Conservation (phyloP, 53 echinoderm and acorn worm genomes). For the Holothuria leucospilota region DNA sequence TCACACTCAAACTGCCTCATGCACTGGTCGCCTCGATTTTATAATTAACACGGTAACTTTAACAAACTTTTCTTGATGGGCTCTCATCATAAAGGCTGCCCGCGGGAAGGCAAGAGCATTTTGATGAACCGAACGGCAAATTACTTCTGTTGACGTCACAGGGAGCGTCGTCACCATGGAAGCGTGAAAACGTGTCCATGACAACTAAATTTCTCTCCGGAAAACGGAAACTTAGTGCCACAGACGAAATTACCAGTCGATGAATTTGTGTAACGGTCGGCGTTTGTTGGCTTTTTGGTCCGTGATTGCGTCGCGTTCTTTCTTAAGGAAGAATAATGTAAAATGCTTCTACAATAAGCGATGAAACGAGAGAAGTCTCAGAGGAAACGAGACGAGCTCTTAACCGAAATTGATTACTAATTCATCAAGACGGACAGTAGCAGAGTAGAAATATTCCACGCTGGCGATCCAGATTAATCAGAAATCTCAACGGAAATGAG, state of each 20-base stretch:
- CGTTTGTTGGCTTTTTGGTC: background rate
- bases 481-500: too few relatives aligned
- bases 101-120: slow-evolving; percentile 4
- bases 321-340: too few relatives aligned
- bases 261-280: background rate
- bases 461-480: too few relatives aligned
- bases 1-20: too few relatives aligned
- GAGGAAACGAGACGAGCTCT: too few relatives aligned
- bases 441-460: too few relatives aligned
- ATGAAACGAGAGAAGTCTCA: too few relatives aligned
- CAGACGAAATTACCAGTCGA: slow-evolving; percentile 21
- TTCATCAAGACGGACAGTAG: too few relatives aligned
- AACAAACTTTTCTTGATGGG: slow-evolving; percentile 18
- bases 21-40: too few relatives aligned
- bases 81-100: background rate
- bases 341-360: too few relatives aligned
- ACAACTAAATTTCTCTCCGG: slow-evolving; percentile 38
- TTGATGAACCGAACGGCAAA: slow-evolving; percentile 24
- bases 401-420: too few relatives aligned
- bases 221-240: slow-evolving; percentile 31
- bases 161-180: slow-evolving; percentile 34
- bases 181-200: slow-evolving; percentile 38
- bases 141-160: slow-evolving; percentile 32
- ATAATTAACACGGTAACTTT: too few relatives aligned
- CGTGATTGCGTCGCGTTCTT: slow-evolving; percentile 6